A percentile compares a stretch with the other conserved stretches of the same genome.
phyloP scores from a whole-genome alignment of 1,140 invertebrate species.

The Trinorchestia longiramus region DNA sequence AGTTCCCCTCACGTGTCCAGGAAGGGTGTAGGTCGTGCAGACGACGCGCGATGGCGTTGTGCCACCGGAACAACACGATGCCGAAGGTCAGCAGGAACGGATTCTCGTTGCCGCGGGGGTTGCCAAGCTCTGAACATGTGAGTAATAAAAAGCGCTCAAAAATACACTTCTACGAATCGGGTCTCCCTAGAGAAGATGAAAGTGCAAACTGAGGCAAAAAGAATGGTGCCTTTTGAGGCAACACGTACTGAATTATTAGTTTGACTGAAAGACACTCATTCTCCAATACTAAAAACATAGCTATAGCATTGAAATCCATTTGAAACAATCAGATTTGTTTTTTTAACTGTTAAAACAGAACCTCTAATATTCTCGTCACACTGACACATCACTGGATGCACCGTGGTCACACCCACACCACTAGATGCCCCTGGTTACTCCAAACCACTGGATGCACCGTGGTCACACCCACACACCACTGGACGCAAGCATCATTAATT shows the following conservation, averaged over 20 bases:
- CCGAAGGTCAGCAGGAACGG: conserved; percentile 74
- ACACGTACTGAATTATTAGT: too few relatives aligned
- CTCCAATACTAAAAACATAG: too few relatives aligned
- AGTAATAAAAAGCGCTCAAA: background rate
- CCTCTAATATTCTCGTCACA: too few relatives aligned
- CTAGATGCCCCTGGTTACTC: background rate
- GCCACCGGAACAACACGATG: conserved; percentile 77
- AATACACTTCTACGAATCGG: too few relatives aligned
- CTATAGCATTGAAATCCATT: too few relatives aligned
- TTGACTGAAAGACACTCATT: too few relatives aligned
- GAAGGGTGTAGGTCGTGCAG: conserved; percentile 69
- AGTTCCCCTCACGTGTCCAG: conserved; percentile 68
- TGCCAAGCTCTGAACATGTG: conserved; percentile 73
- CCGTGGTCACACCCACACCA: background rate
- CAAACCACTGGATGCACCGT: background rate
- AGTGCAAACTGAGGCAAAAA: too few relatives aligned
- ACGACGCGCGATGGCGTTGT: conserved; percentile 74
- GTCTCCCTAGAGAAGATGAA: too few relatives aligned
- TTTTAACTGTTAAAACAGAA: too few relatives aligned
- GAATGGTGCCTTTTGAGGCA: too few relatives aligned
- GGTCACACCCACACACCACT: background rate
- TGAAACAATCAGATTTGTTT: too few relatives aligned
- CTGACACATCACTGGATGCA: too few relatives aligned
- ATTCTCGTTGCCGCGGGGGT: conserved; percentile 77
- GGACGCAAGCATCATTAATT: background rate